These are phyloP conservation scores for Scaptomyza parva DNA, from an alignment of 2,888 invertebrate species.

Conservation along the genomic window DNA sequence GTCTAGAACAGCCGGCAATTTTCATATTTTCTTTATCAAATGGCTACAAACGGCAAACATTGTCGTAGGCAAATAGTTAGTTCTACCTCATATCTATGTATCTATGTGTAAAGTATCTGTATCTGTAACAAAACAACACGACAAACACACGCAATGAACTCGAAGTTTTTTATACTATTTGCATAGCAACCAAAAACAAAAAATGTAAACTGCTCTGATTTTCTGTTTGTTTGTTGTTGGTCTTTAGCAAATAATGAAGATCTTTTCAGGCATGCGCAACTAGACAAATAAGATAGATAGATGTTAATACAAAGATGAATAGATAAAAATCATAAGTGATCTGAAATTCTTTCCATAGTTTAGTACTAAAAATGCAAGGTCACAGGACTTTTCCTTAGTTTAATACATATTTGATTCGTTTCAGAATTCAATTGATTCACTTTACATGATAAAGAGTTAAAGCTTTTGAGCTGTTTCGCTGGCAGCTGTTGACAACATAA, in stretches of 20 bases:
- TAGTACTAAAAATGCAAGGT: slow-evolving; percentile 14
- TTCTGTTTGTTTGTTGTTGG: slow-evolving; percentile 59
- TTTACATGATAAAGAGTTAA: slow-evolving; percentile 7
- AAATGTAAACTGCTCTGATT: slow-evolving; percentile 77
- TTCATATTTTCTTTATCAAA: slow-evolving; percentile 74
- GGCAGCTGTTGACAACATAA: slow-evolving; percentile 83
- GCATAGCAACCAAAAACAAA: slow-evolving; percentile 50
- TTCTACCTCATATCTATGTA: slow-evolving; percentile 55
- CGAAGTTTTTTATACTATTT: slow-evolving; percentile 57
- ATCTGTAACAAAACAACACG: slow-evolving; percentile 43
- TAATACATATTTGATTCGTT: background rate
- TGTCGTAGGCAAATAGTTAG: slow-evolving; percentile 72
- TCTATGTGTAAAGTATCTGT: slow-evolving; percentile 23
- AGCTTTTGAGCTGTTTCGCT: slow-evolving; percentile 41
- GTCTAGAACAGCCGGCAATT: slow-evolving; percentile 56
- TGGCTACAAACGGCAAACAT: slow-evolving; percentile 69
- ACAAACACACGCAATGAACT: slow-evolving; percentile 69
- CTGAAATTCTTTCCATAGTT: too few species aligned
- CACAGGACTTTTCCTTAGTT: slow-evolving; percentile 12
- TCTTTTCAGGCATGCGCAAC: slow-evolving; percentile 26
- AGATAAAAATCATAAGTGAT: background rate
- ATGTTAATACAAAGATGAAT: background rate
- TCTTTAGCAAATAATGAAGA: slow-evolving; percentile 45
- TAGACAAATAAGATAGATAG: slow-evolving; percentile 14
- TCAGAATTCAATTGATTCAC: slow-evolving; percentile 12